Evolutionary conservation across 2,888 invertebrate genomes (phyloP).

Genomic region (Ctena decussata): DNA sequence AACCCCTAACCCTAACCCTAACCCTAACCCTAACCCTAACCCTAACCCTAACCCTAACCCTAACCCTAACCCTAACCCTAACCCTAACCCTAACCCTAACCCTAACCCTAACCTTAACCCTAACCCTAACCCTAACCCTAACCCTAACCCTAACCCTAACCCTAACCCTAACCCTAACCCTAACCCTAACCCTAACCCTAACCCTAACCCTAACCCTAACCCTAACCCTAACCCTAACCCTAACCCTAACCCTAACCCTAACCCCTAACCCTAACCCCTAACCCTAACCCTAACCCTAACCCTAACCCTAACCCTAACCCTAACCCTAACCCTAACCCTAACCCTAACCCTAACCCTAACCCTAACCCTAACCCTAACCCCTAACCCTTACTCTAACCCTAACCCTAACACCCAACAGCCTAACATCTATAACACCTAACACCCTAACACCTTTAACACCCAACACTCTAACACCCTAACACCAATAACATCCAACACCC

Average conservation of each 20-base stretch:
- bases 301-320: conserved; percentile 19
- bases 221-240: conserved; percentile 15
- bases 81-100: conserved; percentile 12
- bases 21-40: conserved; percentile 26
- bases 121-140: not conserved
- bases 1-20: conserved; percentile 24
- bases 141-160: not conserved
- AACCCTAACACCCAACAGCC: conserved; percentile 53
- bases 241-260: conserved; percentile 27
- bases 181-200: not conserved
- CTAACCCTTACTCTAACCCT: conserved; percentile 62
- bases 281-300: conserved; percentile 33
- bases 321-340: conserved; percentile 18
- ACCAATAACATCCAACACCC: too few relatives aligned
- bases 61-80: conserved; percentile 12
- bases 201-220: conserved; percentile 14
- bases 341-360: conserved; percentile 18
- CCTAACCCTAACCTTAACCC: conserved; percentile 14
- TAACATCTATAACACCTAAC: too few relatives aligned
- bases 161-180: not conserved
- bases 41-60: conserved; percentile 23
- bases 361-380: conserved; percentile 18
- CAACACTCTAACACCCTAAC: too few relatives aligned
- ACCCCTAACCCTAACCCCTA: conserved; percentile 22
- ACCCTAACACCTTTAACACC: too few relatives aligned